Evolutionary conservation across 2,888 invertebrate species (phyloP).

Genomic region (Lepidonotus clava): DNA sequence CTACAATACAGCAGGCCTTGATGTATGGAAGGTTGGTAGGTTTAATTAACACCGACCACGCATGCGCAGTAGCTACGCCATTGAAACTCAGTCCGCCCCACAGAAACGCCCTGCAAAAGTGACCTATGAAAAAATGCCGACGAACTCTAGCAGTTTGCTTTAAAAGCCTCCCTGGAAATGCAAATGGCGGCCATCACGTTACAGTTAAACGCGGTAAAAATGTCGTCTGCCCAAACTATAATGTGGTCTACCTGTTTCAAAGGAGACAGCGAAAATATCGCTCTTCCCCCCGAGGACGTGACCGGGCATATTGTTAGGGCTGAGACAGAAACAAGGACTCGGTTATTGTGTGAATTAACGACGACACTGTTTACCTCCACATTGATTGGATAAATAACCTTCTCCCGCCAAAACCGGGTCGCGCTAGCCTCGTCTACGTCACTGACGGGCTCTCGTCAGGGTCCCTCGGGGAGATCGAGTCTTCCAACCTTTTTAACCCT

Average conservation of each 20-base stretch:
- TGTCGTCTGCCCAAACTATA: background rate
- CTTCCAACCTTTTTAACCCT: background rate
- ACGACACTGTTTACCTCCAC: background rate
- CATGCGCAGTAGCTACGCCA: background rate
- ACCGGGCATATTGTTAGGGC: background rate
- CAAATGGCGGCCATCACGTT: too few relatives aligned
- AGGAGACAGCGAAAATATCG: constrained; percentile 40
- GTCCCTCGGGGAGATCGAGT: too few relatives aligned
- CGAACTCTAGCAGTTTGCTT: too few relatives aligned
- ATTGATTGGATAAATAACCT: constrained; percentile 31
- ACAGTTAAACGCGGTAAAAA: background rate
- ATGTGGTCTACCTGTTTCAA: background rate
- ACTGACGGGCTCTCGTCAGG: too few relatives aligned
- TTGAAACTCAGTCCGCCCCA: background rate
- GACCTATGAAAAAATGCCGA: too few relatives aligned
- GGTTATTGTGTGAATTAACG: background rate
- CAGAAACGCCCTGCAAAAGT: background rate
- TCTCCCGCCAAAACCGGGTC: background rate
- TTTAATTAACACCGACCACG: constrained; percentile 30
- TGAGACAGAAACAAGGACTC: background rate
- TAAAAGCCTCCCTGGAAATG: too few relatives aligned
- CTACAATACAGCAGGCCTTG: background rate
- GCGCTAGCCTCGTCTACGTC: constrained; percentile 1
- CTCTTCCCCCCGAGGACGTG: background rate
- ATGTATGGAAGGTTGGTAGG: background rate